Percentiles rank a stretch among this genome's conserved stretches.
These are phyloP conservation scores for Cervus canadensis DNA, from an alignment of 2,113 vertebrate genomes.

Conservation along the genomic window DNA sequence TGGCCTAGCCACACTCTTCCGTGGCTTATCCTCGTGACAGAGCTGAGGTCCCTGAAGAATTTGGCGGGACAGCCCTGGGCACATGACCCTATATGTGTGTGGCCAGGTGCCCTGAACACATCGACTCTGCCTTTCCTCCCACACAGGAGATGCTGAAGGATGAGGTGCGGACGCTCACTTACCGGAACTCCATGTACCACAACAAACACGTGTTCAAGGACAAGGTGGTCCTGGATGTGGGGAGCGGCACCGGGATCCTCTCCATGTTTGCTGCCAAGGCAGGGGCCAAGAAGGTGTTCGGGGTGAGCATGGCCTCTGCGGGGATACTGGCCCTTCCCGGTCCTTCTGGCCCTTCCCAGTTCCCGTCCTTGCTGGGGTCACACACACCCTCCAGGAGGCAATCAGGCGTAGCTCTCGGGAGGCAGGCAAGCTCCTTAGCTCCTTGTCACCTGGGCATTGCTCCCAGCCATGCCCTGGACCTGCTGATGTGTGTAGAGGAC, in stretches of 20 bases:
- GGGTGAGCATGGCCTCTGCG: slow-evolving; percentile 84
- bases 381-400: not conserved
- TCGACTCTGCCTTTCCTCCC: not conserved
- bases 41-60: not conserved
- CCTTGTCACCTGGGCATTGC: not conserved
- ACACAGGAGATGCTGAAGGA: slow-evolving; percentile 98
- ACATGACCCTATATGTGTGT: fast-evolving
- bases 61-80: too few species aligned
- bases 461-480: not conserved
- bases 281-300: slow-evolving; percentile 96
- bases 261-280: slow-evolving; percentile 99
- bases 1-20: too few species aligned
- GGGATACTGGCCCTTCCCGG: not conserved
- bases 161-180: slow-evolving; percentile 96
- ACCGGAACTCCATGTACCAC: slow-evolving; percentile 98
- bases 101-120: not conserved
- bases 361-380: not conserved
- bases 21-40: not conserved
- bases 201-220: slow-evolving; percentile 99
- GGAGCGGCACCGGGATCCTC: slow-evolving; percentile 97
- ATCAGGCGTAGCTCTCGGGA: not conserved
- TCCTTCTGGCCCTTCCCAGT: not conserved
- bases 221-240: slow-evolving; percentile 96
- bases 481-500: not conserved
- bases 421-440: not conserved